Conservation (phyloP, 2,797 vertebrate genomes). For the Meriones psammophilus region DNA sequence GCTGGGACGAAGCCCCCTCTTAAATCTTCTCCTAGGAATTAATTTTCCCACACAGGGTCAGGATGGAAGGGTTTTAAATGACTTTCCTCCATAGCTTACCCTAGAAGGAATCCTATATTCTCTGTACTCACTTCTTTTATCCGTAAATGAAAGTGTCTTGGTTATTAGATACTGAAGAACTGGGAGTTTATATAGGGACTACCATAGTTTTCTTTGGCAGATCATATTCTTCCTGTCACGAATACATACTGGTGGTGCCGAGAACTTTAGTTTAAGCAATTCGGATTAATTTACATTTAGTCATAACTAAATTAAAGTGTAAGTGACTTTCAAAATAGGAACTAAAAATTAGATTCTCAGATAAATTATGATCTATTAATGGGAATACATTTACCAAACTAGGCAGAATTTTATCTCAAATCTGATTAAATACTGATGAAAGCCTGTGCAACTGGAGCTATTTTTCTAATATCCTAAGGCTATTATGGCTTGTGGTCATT, state of each 20-base stretch:
- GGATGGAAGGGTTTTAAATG: background rate
- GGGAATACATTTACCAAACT: conserved; percentile 37
- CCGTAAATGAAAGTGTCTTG: background rate
- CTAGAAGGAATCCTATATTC: background rate
- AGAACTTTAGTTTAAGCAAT: conserved; percentile 19
- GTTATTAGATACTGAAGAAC: conserved; percentile 3
- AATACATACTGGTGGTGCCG: background rate
- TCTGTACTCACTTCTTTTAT: background rate
- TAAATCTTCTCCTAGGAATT: background rate
- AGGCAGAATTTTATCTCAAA: conserved; percentile 63
- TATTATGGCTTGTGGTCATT: conserved; percentile 37
- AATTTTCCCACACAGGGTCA: conserved; percentile 15
- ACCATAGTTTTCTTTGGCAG: background rate
- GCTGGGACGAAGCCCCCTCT: background rate
- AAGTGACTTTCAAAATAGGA: conserved; percentile 20
- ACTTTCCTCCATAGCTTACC: background rate
- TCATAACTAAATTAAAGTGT: background rate
- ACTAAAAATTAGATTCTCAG: conserved; percentile 9
- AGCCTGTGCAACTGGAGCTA: conserved; percentile 17
- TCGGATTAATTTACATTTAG: background rate
- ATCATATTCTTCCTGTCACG: background rate
- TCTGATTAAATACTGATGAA: conserved; percentile 55
- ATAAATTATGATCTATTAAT: conserved; percentile 61
- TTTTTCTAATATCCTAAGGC: conserved; percentile 53
- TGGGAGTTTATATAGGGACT: background rate